Evolutionary conservation across 37 sponge, comb jelly and placozoan species (phyloP), one percentile per base, ranked within the genome.

Genomic region (Chondrosia reniformis): DNA sequence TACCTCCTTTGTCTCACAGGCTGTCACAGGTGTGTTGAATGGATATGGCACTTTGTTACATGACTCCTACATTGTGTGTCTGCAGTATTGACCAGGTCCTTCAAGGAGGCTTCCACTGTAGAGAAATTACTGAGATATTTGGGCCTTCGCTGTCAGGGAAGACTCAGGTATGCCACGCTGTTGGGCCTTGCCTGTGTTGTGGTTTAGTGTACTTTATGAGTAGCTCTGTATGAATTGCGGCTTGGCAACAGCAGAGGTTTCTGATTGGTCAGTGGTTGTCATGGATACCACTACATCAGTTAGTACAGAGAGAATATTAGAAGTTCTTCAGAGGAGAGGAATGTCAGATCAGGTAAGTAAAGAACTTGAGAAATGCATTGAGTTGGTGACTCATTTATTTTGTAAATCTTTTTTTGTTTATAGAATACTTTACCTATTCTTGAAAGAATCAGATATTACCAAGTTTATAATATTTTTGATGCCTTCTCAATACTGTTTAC

Each of bases 71-170:
- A 19, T 17, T 62, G 63, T 62, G 28, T 12, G 27, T n/a, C 9
- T 62, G 63, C 36, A 69, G 72, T 19, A 34, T 69, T 30, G 72
- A 69, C 13, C 17, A 13, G 0, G 22, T 69, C 2, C 72, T 69
- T 13, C 3, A 25, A 39, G 72, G 44, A 69, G 72, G 72, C n/a
- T 25, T 69, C 22, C 37, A 3, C 21, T 39, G 72, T 36, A 44
- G 72, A 2, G 72, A 69, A 40, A 38, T 69, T 9, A 69, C 72
- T n/a, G 72, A 69, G 42, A 36, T 69, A 24, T 22, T 69, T 34
- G 72, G 72, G 42, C 42, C 72, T 1, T 69, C 72, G 2, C 44
- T 44, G 41, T 69, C 72, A 3, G 72, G 72, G 43, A 69, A 69
- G 24, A 69, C 72, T 17, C 72, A 69, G 13, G 72, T 69, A 30